Conservation (phyloP, 2,113 vertebrate species). For the Petrocephalus microphthalmus region DNA sequence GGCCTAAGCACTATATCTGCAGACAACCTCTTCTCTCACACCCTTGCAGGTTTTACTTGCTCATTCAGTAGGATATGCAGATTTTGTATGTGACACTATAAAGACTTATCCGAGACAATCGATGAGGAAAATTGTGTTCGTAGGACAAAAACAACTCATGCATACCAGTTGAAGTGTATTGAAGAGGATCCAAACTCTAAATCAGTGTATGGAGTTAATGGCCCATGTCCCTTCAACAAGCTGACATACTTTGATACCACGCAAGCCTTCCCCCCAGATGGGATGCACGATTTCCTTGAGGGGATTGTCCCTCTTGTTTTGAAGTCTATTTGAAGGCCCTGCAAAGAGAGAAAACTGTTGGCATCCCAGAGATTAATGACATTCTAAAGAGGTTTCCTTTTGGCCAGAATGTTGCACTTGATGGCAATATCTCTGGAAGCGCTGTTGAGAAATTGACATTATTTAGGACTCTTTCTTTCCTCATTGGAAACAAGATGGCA, state of each 20-base stretch:
- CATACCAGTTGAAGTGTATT: no score
- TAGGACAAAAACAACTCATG: no score
- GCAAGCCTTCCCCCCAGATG: constrained; percentile 3
- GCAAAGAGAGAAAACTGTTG: background rate
- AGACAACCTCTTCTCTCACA: background rate
- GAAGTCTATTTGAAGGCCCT: background rate
- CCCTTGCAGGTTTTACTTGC: background rate
- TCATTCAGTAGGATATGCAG: background rate
- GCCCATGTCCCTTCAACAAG: background rate
- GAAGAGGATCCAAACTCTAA: no score
- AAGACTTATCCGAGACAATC: background rate
- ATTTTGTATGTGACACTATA: background rate
- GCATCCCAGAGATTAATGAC: background rate
- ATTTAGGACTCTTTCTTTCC: background rate
- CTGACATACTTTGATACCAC: background rate
- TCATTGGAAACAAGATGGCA: background rate
- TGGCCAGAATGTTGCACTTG: background rate
- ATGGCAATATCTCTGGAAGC: background rate
- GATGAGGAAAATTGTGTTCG: background rate
- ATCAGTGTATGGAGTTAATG: background rate
- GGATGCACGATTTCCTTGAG: constrained; percentile 2
- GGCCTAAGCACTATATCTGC: background rate
- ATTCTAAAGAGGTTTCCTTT: background rate
- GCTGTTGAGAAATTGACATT: background rate
- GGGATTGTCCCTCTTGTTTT: background rate